Evolutionary conservation across 2,888 invertebrate species (phyloP).

Genomic region (Drosophila ezoana): DNA sequence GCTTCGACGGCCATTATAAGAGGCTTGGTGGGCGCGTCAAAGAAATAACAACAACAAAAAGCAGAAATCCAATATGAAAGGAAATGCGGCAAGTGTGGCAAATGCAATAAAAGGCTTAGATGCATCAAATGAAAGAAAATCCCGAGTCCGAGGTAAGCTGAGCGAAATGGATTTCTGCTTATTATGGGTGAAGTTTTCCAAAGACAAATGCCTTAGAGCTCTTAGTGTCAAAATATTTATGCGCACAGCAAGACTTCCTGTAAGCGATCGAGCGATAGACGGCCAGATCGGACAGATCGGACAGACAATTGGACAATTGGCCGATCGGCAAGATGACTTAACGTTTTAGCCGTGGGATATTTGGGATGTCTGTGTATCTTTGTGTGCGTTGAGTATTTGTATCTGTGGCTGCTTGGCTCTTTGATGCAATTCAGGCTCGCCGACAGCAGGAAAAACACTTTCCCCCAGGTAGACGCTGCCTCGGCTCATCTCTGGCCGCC

Average conservation of each 20-base stretch:
- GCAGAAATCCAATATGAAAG: slow-evolving; percentile 33
- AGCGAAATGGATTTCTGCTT: slow-evolving; percentile 14
- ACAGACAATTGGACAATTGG: slow-evolving; percentile 42
- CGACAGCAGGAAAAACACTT: slow-evolving; percentile 71
- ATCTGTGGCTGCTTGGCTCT: slow-evolving; percentile 42
- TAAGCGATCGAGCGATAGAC: slow-evolving; percentile 46
- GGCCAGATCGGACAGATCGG: slow-evolving; percentile 12
- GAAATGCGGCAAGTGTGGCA: slow-evolving; percentile 64
- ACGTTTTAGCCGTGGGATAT: slow-evolving; percentile 68
- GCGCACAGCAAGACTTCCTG: slow-evolving; percentile 76
- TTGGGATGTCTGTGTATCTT: slow-evolving; percentile 19
- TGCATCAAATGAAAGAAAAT: slow-evolving; percentile 52
- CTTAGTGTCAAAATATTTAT: slow-evolving; percentile 80
- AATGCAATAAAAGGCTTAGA: slow-evolving; percentile 71
- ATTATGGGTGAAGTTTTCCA: slow-evolving; percentile 3
- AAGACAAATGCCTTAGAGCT: slow-evolving; percentile 4
- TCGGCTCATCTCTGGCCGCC: slow-evolving; percentile 10
- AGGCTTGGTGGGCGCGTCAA: slow-evolving; percentile 59
- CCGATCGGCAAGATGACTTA: slow-evolving; percentile 66
- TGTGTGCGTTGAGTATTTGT: slow-evolving; percentile 20
- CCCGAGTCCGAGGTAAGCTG: slow-evolving; percentile 9
- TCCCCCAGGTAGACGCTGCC: slow-evolving; percentile 55
- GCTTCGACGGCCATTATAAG: slow-evolving; percentile 46
- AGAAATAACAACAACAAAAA: slow-evolving; percentile 7
- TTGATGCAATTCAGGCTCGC: slow-evolving; percentile 74